A percentile compares a stretch with the other conserved stretches of the same genome.
Conservation (phyloP, 1,140 invertebrate genomes). For the Drosophila suzukii region DNA sequence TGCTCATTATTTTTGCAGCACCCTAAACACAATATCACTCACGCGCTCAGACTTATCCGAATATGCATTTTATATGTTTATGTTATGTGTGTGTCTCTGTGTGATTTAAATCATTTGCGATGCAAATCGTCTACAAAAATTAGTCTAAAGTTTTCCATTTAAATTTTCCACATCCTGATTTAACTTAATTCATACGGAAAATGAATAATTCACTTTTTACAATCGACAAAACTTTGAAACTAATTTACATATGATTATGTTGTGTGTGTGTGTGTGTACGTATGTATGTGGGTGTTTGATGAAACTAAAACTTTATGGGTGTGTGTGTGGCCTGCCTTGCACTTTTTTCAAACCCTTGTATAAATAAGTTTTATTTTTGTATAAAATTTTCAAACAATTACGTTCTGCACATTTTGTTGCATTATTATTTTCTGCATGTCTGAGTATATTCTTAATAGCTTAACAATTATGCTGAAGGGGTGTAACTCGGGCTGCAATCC, state of each 20-base stretch:
- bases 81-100: conserved; percentile 31
- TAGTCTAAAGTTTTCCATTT: conserved; percentile 6
- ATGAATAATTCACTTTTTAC: conserved; percentile 37
- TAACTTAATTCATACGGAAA: conserved; percentile 45
- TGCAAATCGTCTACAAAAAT: conserved; percentile 27
- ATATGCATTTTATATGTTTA: conserved; percentile 59
- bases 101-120: conserved; percentile 19
- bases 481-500: conserved; percentile 37
- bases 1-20: conserved; percentile 66
- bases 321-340: conserved; percentile 50
- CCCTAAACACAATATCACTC: conserved; percentile 84
- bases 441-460: conserved; percentile 79
- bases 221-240: conserved; percentile 57
- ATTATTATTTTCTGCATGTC: conserved; percentile 50
- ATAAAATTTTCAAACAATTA: conserved; percentile 64
- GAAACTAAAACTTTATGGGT: conserved; percentile 42
- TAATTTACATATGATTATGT: conserved; percentile 38
- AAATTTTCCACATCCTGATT: conserved; percentile 7
- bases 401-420: conserved; percentile 32
- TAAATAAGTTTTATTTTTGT: conserved; percentile 55
- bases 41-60: conserved; percentile 84
- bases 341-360: conserved; percentile 38
- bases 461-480: conserved; percentile 62
- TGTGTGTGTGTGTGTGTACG: conserved; percentile 24
- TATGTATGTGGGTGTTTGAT: conserved; percentile 26